Base-by-base conservation (phyloP, 2,888 invertebrate species). In the Pelosia muscerda region DNA sequence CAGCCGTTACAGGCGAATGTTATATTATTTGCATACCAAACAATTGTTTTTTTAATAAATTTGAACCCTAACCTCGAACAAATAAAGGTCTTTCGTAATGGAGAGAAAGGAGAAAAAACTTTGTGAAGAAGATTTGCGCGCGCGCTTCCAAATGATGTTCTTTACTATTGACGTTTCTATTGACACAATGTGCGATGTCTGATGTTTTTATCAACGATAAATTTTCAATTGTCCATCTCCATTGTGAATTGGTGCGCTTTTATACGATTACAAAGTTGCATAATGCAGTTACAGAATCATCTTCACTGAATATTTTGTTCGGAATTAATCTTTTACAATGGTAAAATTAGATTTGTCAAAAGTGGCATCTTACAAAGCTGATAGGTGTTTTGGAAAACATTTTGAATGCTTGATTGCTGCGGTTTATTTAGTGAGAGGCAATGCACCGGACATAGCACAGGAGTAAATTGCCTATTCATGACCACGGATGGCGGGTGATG, bases 161-260 rank as follows among this genome's bases (percentile, higher is more conserved):
- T 90, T 88, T 86, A 86, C 85, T 86, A 87, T 90, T 91, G 91
- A 93, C 88, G 86, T 88, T 83, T 93, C 91, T 90, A 93, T 93
- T 90, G 84, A 87, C 78, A 84, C 69, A 83, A 75, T 82, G 83
- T 81, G 83, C 83, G 79, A 85, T 86, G 84, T 82, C 84, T 90
- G 88, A 92, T 92, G 88, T 91, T 90, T 90, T 91, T 91, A 88
- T 90, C 90, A 91, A 88, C 88, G 88, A 90, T 90, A 89, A 89
- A 88, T 89, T 88, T 90, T 86, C 88, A 87, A 90, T 91, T 90
- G 90, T 89, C 87, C 84, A 85, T 31, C 72, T 68, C 77, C 68
- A 85, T 90, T 91, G 87, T 88, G 85, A 85, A 89, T 87, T 88
- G 86, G 34, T 59, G 88, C 84, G 82, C 86, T 79, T 87, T 81